Conservation (phyloP, 2,113 vertebrate species). For the Melozone crissalis region DNA sequence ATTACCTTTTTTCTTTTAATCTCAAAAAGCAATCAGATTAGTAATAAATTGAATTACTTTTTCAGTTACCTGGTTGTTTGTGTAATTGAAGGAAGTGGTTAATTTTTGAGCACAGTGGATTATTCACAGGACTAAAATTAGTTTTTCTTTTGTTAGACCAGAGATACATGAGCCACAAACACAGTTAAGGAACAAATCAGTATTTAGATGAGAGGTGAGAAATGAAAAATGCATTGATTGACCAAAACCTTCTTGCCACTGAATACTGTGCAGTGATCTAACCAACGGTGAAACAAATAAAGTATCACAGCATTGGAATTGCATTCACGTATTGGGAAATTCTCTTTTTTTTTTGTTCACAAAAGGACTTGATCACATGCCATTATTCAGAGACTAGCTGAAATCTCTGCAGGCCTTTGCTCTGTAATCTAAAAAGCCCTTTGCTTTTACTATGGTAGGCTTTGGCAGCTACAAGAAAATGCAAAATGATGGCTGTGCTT, state of each 20-base stretch:
- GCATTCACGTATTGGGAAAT: slow-evolving; percentile 33
- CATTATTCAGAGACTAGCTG: slow-evolving; percentile 49
- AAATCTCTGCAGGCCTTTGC: slow-evolving; percentile 59
- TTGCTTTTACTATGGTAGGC: slow-evolving; percentile 31
- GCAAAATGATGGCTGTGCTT: slow-evolving; percentile 59
- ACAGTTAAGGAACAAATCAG: background rate
- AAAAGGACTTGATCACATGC: slow-evolving; percentile 64
- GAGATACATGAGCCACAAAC: background rate
- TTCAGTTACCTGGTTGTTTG: background rate
- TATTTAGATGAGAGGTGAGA: slow-evolving; percentile 16
- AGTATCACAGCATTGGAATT: slow-evolving; percentile 43
- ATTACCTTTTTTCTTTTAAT: background rate
- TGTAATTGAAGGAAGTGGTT: slow-evolving; percentile 39
- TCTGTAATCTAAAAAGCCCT: slow-evolving; percentile 54
- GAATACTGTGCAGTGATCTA: background rate
- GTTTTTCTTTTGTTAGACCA: slow-evolving; percentile 10
- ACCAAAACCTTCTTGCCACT: slow-evolving; percentile 29
- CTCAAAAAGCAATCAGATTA: background rate
- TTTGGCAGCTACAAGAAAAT: slow-evolving; percentile 62
- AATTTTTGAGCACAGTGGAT: slow-evolving; percentile 12
- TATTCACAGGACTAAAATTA: slow-evolving; percentile 4
- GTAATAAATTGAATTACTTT: background rate
- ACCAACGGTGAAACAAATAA: background rate
- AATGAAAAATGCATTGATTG: slow-evolving; percentile 36
- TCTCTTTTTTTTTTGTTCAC: slow-evolving; percentile 3